phyloP scores from a whole-genome alignment of 92 coral and sea anemone genomes.

The Isaurus tuberculatus region DNA sequence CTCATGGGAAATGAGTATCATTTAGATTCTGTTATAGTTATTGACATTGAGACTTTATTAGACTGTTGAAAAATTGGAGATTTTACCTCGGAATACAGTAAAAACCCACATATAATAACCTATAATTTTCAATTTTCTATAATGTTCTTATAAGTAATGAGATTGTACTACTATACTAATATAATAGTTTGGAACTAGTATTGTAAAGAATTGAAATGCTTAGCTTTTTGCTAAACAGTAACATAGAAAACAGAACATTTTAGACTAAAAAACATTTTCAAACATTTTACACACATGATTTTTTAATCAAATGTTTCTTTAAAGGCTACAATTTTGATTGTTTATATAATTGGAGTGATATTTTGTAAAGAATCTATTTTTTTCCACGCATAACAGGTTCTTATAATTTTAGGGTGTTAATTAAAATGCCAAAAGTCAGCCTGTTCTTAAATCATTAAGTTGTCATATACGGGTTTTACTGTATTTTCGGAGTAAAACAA shows the following conservation, averaged over 20 bases:
- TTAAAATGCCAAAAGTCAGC: not conserved
- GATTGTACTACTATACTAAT: not conserved
- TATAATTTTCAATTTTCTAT: not conserved
- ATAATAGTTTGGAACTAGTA: not conserved
- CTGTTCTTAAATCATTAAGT: not conserved
- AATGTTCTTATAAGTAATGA: not conserved
- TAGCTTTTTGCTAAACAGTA: not conserved
- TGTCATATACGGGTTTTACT: not conserved
- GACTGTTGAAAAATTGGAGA: conserved; percentile 11
- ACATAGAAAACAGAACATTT: too few species aligned
- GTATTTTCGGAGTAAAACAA: not conserved
- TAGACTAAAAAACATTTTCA: not conserved
- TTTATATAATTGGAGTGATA: conserved; percentile 1
- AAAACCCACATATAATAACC: conserved; percentile 6
- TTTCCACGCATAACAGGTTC: not conserved
- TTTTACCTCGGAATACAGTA: conserved; percentile 23
- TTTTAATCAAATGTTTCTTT: conserved; percentile 1
- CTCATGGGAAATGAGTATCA: conserved; percentile 38
- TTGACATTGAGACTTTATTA: not conserved
- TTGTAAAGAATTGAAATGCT: too few species aligned
- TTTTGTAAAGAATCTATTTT: not conserved
- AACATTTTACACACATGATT: conserved; percentile 3
- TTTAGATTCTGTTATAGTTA: not conserved
- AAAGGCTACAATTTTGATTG: not conserved
- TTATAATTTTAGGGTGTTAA: not conserved